A percentile compares a stretch with the other conserved stretches of the same genome.
Evolutionary conservation across 2,797 vertebrate species (phyloP).

Genomic region (Chelidonichthys spinosus): DNA sequence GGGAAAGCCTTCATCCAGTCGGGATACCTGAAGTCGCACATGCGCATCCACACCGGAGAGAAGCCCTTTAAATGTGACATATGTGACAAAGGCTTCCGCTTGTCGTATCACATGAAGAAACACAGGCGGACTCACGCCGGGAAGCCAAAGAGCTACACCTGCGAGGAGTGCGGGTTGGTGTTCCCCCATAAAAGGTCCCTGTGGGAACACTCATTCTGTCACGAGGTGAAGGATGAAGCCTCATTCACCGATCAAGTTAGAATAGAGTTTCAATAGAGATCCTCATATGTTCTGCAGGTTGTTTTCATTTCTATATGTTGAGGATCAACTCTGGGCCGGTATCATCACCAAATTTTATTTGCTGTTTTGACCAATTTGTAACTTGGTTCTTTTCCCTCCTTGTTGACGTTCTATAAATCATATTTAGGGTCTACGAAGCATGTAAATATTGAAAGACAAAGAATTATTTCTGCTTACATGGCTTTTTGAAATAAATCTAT

Average conservation of each 20-base stretch:
- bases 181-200: constrained; percentile 77
- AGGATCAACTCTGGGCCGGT: neutral
- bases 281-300: neutral
- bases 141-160: constrained; percentile 69
- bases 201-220: constrained; percentile 73
- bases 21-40: constrained; percentile 81
- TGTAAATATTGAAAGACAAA: constrained; percentile 12
- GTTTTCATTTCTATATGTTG: neutral
- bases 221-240: constrained; percentile 66
- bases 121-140: constrained; percentile 76
- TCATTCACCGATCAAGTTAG: constrained; percentile 57
- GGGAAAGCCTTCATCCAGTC: constrained; percentile 83
- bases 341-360: neutral
- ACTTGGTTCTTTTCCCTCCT: neutral
- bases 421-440: neutral
- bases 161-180: constrained; percentile 67
- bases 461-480: constrained; percentile 11
- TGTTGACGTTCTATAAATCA: neutral
- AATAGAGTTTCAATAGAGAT: constrained; percentile 69
- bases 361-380: constrained; percentile 10
- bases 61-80: constrained; percentile 80
- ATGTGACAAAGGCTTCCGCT: constrained; percentile 76
- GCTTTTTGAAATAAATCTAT: constrained; percentile 51
- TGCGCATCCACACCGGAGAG: constrained; percentile 83
- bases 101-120: constrained; percentile 82